Evolutionary conservation across 2,797 vertebrate species (phyloP).

Genomic region (Selene dorsalis): DNA sequence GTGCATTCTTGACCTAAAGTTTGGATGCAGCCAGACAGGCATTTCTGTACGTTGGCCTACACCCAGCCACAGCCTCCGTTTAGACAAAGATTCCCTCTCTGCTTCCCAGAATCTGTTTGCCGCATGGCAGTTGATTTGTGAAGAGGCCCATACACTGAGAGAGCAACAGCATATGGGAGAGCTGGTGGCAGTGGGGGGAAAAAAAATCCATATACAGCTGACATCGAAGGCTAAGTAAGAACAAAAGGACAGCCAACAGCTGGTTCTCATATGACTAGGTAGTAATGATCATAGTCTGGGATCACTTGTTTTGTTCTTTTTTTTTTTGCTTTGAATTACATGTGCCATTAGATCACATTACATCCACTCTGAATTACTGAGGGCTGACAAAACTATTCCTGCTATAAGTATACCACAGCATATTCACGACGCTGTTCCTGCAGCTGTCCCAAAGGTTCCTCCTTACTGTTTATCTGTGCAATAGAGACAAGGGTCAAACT

Average conservation of each 20-base stretch:
- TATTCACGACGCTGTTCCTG: conserved; percentile 24
- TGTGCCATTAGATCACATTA: conserved; percentile 64
- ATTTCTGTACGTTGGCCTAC: conserved; percentile 68
- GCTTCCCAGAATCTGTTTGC: conserved; percentile 73
- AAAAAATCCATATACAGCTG: conserved; percentile 38
- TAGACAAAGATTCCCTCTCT: conserved; percentile 76
- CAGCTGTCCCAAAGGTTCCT: conserved; percentile 24
- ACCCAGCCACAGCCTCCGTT: conserved; percentile 61
- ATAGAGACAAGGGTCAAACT: conserved; percentile 19
- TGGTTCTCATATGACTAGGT: conserved; percentile 78
- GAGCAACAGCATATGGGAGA: conserved; percentile 52
- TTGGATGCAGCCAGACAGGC: conserved; percentile 58
- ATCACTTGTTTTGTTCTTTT: conserved; percentile 15
- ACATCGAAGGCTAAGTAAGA: conserved; percentile 37
- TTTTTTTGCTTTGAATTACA: conserved; percentile 41
- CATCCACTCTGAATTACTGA: conserved; percentile 46
- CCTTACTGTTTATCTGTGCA: conserved; percentile 36
- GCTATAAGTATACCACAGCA: conserved; percentile 30
- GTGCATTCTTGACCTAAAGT: conserved; percentile 53
- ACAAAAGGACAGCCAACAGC: conserved; percentile 73
- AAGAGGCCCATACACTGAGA: conserved; percentile 62
- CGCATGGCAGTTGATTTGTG: conserved; percentile 64
- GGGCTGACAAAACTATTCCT: conserved; percentile 50
- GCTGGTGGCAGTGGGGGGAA: background rate
- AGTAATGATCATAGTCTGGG: conserved; percentile 53